Percentiles rank a stretch among this genome's conserved stretches.
Evolutionary conservation across 2,797 vertebrate genomes (phyloP).

Genomic region (Falco cherrug): DNA sequence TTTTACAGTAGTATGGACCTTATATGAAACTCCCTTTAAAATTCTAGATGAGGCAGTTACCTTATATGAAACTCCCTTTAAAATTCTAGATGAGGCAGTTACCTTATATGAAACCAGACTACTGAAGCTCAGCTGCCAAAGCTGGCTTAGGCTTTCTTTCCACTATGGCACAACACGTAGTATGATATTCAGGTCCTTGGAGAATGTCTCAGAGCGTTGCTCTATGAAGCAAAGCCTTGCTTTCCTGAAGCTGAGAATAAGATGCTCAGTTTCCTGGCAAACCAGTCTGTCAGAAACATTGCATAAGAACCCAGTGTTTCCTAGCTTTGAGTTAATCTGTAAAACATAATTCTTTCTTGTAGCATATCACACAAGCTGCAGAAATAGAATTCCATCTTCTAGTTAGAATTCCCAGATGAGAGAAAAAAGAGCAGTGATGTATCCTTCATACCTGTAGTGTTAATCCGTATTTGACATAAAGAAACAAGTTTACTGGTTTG

Average conservation of each 20-base stretch:
- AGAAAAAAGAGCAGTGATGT: background rate
- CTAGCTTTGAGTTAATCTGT: background rate
- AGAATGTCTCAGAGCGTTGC: background rate
- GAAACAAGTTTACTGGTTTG: background rate
- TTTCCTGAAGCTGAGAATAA: background rate
- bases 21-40: background rate
- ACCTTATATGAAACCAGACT: background rate
- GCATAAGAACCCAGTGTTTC: background rate
- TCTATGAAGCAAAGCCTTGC: background rate
- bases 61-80: background rate
- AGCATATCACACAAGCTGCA: background rate
- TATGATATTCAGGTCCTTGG: background rate
- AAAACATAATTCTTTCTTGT: background rate
- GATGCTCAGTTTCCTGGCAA: background rate
- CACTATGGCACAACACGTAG: accelerated
- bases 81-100: background rate
- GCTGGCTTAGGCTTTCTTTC: background rate
- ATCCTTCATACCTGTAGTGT: background rate
- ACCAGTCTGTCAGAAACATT: background rate
- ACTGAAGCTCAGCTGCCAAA: background rate
- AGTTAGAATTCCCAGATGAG: background rate
- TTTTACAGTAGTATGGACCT: background rate
- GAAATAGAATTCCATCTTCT: background rate
- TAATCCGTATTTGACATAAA: background rate
- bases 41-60: background rate